A percentile compares a stretch with the other conserved stretches of the same genome.
Conservation (phyloP, 2,797 vertebrate genomes). For the Linurgus olivaceus region DNA sequence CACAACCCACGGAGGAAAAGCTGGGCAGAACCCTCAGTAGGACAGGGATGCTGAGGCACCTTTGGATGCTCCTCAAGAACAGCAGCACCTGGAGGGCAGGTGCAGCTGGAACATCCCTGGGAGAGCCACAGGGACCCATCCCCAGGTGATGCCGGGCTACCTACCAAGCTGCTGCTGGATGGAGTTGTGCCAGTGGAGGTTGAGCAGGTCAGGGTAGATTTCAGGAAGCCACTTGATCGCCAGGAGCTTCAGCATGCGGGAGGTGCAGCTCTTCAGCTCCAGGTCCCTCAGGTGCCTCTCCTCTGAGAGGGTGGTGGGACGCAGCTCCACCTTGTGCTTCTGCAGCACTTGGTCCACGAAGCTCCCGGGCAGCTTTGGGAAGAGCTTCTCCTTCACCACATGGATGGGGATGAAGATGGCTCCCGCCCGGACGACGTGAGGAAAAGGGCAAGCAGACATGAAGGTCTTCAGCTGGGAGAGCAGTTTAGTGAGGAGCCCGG, state of each 20-base stretch:
- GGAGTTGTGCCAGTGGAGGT: slow-evolving; percentile 84
- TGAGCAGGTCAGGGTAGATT: slow-evolving; percentile 88
- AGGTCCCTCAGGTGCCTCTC: slow-evolving; percentile 88
- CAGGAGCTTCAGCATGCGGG: slow-evolving; percentile 89
- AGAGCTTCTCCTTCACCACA: slow-evolving; percentile 92
- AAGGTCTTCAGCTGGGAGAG: slow-evolving; percentile 83
- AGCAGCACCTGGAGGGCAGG: not conserved
- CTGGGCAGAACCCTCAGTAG: not conserved
- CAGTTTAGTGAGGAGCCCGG: slow-evolving; percentile 75
- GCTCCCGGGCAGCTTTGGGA: slow-evolving; percentile 80
- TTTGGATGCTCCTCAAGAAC: not conserved
- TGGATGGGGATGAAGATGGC: slow-evolving; percentile 93
- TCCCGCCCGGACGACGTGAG: slow-evolving; percentile 88
- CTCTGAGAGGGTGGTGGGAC: slow-evolving; percentile 93
- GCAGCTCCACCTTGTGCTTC: slow-evolving; percentile 89
- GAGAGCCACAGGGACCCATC: not conserved
- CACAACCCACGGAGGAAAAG: not conserved
- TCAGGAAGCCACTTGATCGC: slow-evolving; percentile 90
- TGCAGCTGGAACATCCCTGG: not conserved
- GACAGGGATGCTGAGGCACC: not conserved
- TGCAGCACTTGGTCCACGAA: slow-evolving; percentile 91
- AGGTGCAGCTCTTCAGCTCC: slow-evolving; percentile 86
- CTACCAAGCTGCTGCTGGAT: slow-evolving; percentile 88
- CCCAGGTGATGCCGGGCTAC: slow-evolving; percentile 22
- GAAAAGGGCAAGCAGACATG: slow-evolving; percentile 81